phyloP scores from a whole-genome alignment of 2,888 invertebrate genomes.

The Oscheius sp. region DNA sequence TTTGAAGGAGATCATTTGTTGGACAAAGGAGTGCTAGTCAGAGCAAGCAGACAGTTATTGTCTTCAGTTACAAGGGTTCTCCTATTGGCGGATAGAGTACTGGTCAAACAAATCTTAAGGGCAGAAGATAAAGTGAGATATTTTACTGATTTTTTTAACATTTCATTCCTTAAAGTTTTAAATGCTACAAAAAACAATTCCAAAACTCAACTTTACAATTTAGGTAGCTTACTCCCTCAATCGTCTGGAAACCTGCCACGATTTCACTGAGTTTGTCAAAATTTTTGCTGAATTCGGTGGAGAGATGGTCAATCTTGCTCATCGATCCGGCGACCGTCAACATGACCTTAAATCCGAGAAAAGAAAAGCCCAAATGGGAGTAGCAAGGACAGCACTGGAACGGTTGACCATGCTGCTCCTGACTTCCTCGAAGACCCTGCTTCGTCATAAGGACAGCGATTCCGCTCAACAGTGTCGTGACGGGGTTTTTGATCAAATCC shows the following conservation, averaged over 20 bases:
- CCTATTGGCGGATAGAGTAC: slow-evolving; percentile 93
- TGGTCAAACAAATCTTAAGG: slow-evolving; percentile 91
- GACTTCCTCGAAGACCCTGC: slow-evolving; percentile 93
- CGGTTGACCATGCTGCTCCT: slow-evolving; percentile 89
- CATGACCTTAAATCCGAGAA: slow-evolving; percentile 82
- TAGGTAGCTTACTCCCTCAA: slow-evolving; percentile 73
- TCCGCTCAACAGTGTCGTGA: slow-evolving; percentile 93
- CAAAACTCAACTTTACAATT: slow-evolving; percentile 26
- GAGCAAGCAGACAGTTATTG: slow-evolving; percentile 89
- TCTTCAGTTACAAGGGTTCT: slow-evolving; percentile 94
- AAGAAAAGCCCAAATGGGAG: slow-evolving; percentile 92
- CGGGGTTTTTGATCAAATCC: slow-evolving; percentile 92
- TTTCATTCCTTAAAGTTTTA: background rate
- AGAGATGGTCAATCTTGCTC: slow-evolving; percentile 97
- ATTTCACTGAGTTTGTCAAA: slow-evolving; percentile 90
- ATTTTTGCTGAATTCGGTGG: slow-evolving; percentile 97
- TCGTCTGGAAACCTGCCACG: slow-evolving; percentile 73
- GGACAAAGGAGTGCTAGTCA: slow-evolving; percentile 76
- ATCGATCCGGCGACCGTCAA: slow-evolving; percentile 84
- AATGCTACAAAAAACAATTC: background rate
- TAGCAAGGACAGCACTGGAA: slow-evolving; percentile 84
- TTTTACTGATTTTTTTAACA: background rate
- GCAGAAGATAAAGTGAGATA: slow-evolving; percentile 88
- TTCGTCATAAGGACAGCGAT: slow-evolving; percentile 91
- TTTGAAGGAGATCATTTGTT: slow-evolving; percentile 37